Evolutionary conservation across 2,888 invertebrate genomes (phyloP), one percentile per base, ranked within the genome.

Genomic region (Polyommatus icarus): DNA sequence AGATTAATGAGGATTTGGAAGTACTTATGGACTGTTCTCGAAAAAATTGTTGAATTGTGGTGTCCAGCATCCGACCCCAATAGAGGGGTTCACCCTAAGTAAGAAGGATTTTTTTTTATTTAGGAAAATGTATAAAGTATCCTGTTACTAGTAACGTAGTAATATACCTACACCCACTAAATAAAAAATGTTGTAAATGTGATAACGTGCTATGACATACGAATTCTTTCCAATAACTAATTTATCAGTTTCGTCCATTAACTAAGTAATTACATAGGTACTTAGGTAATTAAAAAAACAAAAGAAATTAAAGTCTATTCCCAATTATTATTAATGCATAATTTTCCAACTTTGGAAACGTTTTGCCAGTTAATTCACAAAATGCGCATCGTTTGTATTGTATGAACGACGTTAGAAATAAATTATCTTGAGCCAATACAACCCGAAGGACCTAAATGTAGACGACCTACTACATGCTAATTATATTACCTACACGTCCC

Each of bases 401-500:
- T 29, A 67, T 67, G 67, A 32, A 67, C 15, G 4, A 67, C 24
- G 10, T 24, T 29, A 29, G 24, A 29, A 67, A 67, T 67, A 67
- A 67, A 29, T 67, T 67, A 10, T 15, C 12, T 29, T 61, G 20
- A 24, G 12, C 4, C 12, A 15, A 61, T 24, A 29, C 1, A 67
- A 1, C 15, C 29, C 29, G 61, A 61, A 67, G 67, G 18, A 6
- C 18, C 6, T 67, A 12, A 59, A 20, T 18, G 18, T 18, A 32
- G 67, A 29, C 29, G 67, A 67, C 67, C 29, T 12, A 15, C 67
- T 67, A 4, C 67, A 29, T 29, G 24, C 67, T 67, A 67, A 67
- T 67, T 29, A 67, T 67, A 67, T 67, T 67, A n/a, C n/a, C n/a
- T n/a, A 67, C 67, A 29, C 24, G 67, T 12, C 15, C 67, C 67